Evolutionary conservation across 2,113 vertebrate genomes (phyloP).

Genomic region (Myrmecophaga tridactyla): DNA sequence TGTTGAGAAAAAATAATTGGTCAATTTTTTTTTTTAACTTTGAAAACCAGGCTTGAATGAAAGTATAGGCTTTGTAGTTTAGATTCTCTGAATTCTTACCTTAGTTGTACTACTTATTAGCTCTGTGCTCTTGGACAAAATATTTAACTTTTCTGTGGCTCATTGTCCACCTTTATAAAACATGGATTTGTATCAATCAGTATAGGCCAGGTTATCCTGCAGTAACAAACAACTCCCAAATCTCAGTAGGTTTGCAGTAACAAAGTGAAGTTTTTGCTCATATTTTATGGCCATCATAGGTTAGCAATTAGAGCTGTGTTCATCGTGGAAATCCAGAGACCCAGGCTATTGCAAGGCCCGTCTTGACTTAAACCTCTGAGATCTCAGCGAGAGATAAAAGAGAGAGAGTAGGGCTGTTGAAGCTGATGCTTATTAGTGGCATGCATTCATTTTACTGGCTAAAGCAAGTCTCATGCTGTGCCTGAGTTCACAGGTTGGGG

Average conservation of each 20-base stretch:
- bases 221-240: no score
- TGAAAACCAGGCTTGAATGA: not conserved
- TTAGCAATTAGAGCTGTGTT: not conserved
- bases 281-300: not conserved
- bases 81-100: not conserved
- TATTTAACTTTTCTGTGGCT: no score
- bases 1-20: not conserved
- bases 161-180: not conserved
- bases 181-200: not conserved
- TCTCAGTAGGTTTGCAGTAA: not conserved
- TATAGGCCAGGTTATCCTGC: not conserved
- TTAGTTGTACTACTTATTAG: not conserved
- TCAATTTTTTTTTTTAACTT: not conserved
- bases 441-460: not conserved
- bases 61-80: not conserved
- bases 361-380: not conserved
- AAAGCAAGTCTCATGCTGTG: not conserved
- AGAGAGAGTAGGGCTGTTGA: not conserved
- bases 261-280: not conserved
- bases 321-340: not conserved
- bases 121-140: not conserved
- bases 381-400: not conserved
- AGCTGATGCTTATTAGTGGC: not conserved
- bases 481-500: not conserved
- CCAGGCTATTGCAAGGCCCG: not conserved